phyloP scores from a whole-genome alignment of 2,888 invertebrate genomes.

The Halictus quadricinctus region DNA sequence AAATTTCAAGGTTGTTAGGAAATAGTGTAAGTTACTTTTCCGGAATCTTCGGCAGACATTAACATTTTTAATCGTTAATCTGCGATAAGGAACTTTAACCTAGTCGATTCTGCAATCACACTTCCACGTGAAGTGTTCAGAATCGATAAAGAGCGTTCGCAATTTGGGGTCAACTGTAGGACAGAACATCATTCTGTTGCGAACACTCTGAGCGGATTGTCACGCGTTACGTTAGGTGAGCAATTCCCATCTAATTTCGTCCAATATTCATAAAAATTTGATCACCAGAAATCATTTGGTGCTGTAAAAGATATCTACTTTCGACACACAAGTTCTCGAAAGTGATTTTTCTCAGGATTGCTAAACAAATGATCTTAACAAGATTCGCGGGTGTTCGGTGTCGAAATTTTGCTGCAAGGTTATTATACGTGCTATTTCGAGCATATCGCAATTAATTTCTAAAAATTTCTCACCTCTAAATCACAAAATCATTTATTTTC shows the following conservation, averaged over 20 bases:
- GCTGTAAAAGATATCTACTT: background rate
- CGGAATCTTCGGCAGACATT: background rate
- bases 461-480: background rate
- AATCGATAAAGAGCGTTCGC: constrained; percentile 58
- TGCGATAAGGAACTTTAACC: background rate
- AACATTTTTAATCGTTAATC: background rate
- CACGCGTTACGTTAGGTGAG: constrained; percentile 70
- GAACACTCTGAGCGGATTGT: constrained; percentile 71
- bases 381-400: constrained; percentile 65
- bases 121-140: constrained; percentile 12
- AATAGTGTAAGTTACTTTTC: background rate
- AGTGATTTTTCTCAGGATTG: constrained; percentile 18
- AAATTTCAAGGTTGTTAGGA: constrained; percentile 15
- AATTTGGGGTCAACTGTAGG: constrained; percentile 76
- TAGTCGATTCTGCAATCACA: background rate
- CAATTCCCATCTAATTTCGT: constrained; percentile 41
- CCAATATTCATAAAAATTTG: constrained; percentile 17
- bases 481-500: background rate
- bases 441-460: background rate
- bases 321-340: constrained; percentile 8
- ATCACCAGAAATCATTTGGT: background rate
- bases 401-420: constrained; percentile 66
- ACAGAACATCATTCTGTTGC: constrained; percentile 76
- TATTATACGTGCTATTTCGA: constrained; percentile 42
- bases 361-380: constrained; percentile 65